phyloP scores from a whole-genome alignment of 2,888 invertebrate species.

The Polia nebulosa region DNA sequence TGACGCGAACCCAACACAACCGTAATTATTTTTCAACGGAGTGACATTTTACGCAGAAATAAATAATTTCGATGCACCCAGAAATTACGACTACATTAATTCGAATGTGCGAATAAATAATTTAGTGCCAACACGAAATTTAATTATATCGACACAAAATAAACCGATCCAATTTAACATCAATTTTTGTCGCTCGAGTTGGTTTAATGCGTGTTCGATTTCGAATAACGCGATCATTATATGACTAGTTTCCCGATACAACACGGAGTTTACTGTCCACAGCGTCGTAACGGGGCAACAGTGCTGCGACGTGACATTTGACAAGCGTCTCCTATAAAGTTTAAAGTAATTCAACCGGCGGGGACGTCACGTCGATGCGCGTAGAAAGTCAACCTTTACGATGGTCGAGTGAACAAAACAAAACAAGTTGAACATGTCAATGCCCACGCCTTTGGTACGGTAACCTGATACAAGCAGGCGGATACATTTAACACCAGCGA shows the following conservation, averaged over 20 bases:
- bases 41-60: constrained; percentile 84
- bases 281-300: constrained; percentile 65
- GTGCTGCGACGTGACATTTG: constrained; percentile 77
- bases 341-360: constrained; percentile 83
- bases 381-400: constrained; percentile 88
- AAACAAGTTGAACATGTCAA: constrained; percentile 90
- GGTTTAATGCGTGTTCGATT: constrained; percentile 58
- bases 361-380: constrained; percentile 86
- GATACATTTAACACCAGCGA: constrained; percentile 89
- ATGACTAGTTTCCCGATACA: constrained; percentile 60
- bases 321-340: constrained; percentile 83
- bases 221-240: constrained; percentile 54
- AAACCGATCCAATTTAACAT: constrained; percentile 63
- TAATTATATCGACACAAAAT: constrained; percentile 67
- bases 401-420: constrained; percentile 88
- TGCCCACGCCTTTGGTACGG: constrained; percentile 90
- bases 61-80: constrained; percentile 72
- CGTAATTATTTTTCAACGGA: constrained; percentile 86
- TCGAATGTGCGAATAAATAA: constrained; percentile 73
- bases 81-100: constrained; percentile 77
- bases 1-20: constrained; percentile 82
- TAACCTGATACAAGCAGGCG: constrained; percentile 89
- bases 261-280: constrained; percentile 69
- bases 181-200: constrained; percentile 63
- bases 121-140: constrained; percentile 68